phyloP scores from a whole-genome alignment of 2,888 invertebrate species.

The Drosophila mercatorum region DNA sequence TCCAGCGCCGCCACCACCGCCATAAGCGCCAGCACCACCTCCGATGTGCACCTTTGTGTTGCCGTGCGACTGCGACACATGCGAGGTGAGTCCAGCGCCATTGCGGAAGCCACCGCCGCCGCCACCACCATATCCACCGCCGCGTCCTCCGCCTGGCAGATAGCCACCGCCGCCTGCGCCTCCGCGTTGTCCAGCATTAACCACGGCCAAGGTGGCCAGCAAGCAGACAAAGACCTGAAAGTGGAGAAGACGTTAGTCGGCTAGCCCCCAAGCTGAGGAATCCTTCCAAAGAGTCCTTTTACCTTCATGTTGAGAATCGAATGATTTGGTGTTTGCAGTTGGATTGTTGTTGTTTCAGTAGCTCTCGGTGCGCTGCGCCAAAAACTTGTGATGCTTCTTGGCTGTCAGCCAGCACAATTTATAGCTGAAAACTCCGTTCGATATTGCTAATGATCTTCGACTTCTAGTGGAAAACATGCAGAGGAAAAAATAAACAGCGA shows the following conservation, averaged over 20 bases:
- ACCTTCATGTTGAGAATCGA: conserved; percentile 59
- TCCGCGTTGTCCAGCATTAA: conserved; percentile 64
- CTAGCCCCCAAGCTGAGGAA: neutral
- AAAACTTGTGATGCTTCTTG: conserved; percentile 65
- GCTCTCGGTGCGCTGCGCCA: conserved; percentile 53
- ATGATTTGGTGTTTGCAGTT: conserved; percentile 5
- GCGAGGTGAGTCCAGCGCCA: conserved; percentile 63
- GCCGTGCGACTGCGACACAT: conserved; percentile 64
- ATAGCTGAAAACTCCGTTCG: conserved; percentile 48
- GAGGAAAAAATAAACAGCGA: conserved; percentile 11
- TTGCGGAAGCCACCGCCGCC: conserved; percentile 51
- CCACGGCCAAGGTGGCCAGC: conserved; percentile 65
- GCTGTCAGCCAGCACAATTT: conserved; percentile 56
- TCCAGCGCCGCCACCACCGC: conserved; percentile 46
- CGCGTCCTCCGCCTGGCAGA: conserved; percentile 54
- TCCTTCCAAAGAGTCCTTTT: neutral
- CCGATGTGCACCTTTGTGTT: conserved; percentile 64
- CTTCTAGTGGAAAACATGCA: conserved; percentile 15
- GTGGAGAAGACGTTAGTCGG: neutral
- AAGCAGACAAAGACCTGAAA: conserved; percentile 68
- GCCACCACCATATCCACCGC: conserved; percentile 36
- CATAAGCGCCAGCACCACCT: conserved; percentile 39
- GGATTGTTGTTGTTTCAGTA: conserved; percentile 31
- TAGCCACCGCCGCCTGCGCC: conserved; percentile 57
- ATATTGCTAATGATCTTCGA: conserved; percentile 67